Evolutionary conservation across 2,113 vertebrate species (phyloP).

Genomic region (Microcebus ravelobensis): DNA sequence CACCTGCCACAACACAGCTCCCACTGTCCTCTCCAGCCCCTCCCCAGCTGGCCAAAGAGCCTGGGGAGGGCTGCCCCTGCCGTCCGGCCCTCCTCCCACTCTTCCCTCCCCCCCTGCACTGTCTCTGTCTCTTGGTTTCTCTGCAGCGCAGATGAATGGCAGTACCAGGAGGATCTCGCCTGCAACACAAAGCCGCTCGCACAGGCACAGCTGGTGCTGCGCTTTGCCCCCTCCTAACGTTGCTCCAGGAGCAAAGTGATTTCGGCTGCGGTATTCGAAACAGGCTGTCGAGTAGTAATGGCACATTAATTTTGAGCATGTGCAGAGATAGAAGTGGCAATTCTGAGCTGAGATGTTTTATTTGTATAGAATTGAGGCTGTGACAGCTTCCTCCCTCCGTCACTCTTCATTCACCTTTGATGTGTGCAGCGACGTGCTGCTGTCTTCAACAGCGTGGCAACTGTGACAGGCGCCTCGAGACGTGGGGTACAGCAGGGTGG

Average conservation of each 20-base stretch:
- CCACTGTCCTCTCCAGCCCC: too few species aligned
- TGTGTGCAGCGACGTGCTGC: background rate
- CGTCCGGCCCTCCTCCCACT: background rate
- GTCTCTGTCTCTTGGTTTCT: background rate
- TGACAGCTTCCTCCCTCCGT: background rate
- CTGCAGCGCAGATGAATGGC: background rate
- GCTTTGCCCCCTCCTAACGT: background rate
- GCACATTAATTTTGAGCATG: conserved; percentile 36
- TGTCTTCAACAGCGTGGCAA: background rate
- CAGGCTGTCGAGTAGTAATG: background rate
- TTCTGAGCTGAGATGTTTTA: background rate
- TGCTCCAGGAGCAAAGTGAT: background rate
- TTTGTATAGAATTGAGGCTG: background rate
- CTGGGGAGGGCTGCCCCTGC: background rate
- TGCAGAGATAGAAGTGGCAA: conserved; percentile 14
- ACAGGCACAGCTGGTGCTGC: conserved; percentile 2
- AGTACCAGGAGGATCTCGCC: background rate
- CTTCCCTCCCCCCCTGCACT: background rate
- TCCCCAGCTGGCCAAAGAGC: background rate
- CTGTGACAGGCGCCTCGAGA: background rate
- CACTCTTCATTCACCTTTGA: background rate
- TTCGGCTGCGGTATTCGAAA: background rate
- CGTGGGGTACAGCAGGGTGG: background rate
- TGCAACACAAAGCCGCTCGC: background rate
- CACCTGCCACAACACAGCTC: background rate